Conservation (phyloP, 2,888 invertebrate species). For the Nymphalis urticae region DNA sequence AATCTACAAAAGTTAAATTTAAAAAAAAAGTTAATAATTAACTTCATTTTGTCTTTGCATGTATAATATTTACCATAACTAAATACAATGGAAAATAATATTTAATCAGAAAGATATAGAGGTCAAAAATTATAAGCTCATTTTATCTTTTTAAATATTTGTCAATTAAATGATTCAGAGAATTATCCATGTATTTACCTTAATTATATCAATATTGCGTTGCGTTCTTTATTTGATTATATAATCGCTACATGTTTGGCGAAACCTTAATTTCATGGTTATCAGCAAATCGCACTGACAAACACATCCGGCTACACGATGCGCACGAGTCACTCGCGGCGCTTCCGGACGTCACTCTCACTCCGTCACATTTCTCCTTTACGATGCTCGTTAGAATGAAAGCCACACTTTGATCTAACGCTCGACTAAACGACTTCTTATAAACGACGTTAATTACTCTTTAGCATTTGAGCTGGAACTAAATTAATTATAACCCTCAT, state of each 20-base stretch:
- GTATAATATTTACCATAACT: no score
- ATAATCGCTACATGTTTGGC: not conserved
- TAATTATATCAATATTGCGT: no score
- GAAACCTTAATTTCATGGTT: constrained; percentile 30
- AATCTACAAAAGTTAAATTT: no score
- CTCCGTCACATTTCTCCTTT: constrained; percentile 40
- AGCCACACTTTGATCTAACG: constrained; percentile 44
- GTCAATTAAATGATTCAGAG: no score
- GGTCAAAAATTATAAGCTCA: no score
- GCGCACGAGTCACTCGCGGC: constrained; percentile 33
- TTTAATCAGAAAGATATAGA: no score
- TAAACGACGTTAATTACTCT: constrained; percentile 40
- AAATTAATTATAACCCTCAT: constrained; percentile 26
- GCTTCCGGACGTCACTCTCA: constrained; percentile 41
- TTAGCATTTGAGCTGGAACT: constrained; percentile 22
- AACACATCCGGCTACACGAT: constrained; percentile 40
- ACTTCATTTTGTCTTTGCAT: no score
- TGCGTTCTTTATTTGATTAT: no score
- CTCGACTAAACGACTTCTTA: constrained; percentile 35
- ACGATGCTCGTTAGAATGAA: constrained; percentile 43
- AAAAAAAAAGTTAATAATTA: no score
- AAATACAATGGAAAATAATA: no score
- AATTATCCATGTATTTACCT: no score
- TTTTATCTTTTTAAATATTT: no score
- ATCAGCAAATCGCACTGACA: constrained; percentile 29